Evolutionary conservation across 2,113 vertebrate genomes (phyloP).

Genomic region (Connochaetes taurinus): DNA sequence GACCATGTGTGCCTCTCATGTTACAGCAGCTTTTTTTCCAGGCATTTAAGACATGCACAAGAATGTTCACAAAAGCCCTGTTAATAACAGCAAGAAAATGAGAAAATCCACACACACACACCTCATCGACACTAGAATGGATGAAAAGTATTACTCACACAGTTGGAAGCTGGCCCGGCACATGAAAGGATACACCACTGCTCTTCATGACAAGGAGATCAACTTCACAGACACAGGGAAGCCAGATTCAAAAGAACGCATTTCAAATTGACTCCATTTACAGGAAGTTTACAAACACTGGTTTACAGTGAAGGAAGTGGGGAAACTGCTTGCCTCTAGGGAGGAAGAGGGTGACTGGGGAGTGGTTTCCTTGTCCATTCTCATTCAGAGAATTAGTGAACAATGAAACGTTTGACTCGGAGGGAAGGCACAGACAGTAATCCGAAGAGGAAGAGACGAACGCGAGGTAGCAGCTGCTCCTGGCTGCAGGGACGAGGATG

Average conservation of each 20-base stretch:
- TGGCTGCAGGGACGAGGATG: neutral
- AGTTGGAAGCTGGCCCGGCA: neutral
- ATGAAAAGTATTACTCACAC: neutral
- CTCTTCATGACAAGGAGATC: neutral
- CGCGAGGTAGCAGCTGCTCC: neutral
- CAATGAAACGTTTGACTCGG: neutral
- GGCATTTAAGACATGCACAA: neutral
- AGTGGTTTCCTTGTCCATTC: neutral
- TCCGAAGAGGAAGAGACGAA: neutral
- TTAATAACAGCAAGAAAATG: neutral
- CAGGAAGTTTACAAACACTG: neutral
- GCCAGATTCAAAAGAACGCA: neutral
- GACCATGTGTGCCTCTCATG: neutral
- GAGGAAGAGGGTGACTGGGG: too few species aligned
- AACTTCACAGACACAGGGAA: neutral
- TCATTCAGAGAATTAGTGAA: neutral
- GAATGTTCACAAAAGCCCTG: neutral
- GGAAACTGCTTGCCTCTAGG: neutral
- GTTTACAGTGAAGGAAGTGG: neutral
- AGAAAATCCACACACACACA: neutral
- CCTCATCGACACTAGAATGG: neutral
- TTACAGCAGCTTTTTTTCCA: neutral
- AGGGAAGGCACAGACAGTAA: neutral
- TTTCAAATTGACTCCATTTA: neutral
- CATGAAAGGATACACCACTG: neutral